Base-by-base conservation (phyloP, 1,140 invertebrate genomes). In the Calephelis virginiensis region DNA sequence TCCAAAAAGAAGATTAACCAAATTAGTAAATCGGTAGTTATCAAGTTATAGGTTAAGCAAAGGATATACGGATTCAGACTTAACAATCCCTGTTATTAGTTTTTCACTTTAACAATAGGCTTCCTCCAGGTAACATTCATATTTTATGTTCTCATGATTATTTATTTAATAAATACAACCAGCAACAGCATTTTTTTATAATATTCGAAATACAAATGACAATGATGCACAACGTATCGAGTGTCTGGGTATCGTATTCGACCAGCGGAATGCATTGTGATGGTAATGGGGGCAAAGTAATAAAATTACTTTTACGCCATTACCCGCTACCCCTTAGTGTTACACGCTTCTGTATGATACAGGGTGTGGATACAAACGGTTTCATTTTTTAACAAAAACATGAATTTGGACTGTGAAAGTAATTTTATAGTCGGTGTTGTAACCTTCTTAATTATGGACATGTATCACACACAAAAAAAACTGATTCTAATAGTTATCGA, bases 221-320 rank as follows among this genome's bases (percentile, higher is more conserved):
- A 78, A 75, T 80, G 80, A 79, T 68, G 78, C 63, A 79, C 68
- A 67, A 68, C 70, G 67, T 78, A 81, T 82, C 85, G 73, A 78
- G 79, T 81, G 74, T 74, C 74, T 72, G 68, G 78, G 77, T 80
- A 86, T 84, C 81, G 79, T 71, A 77, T 81, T 72, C 80, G 78
- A 76, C 80, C 80, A 81, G 83, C 81, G 73, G 82, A 78, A 75
- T 81, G 80, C 78, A 89, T 89, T 90, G 88, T 90, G 78, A 89
- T 89, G 88, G 79, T 89, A 86, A 90, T 90, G 78, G 86, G 86
- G 85, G 86, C 84, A 88, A 85, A 86, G 86, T 90, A 90, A 90
- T 90, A 90, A 90, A 90, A 90, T 90, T 90, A 90, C 88, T 90
- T 75, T 88, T 89, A 89, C 77, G 79, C 88, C 88, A 90, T 90